Conservation (phyloP, 2,888 invertebrate genomes). For the Drosophila mulleri region DNA sequence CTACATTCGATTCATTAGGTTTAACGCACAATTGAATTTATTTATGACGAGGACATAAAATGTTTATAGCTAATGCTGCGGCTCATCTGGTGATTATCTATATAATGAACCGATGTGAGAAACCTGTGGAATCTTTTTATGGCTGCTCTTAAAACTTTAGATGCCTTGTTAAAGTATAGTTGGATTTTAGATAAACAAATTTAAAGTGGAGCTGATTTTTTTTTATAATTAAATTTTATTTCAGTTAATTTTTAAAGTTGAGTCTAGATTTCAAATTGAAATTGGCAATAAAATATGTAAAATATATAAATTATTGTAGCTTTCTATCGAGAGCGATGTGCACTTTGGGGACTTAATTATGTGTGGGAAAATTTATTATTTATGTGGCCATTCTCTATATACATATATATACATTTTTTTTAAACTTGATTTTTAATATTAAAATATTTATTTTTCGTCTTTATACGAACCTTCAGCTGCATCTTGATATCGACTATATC, state of each 20-base stretch:
- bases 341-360: not conserved
- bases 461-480: constrained; percentile 78
- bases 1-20: constrained; percentile 41
- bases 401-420: constrained; percentile 2
- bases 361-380: not conserved
- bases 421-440: constrained; percentile 7
- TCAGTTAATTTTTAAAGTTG: not conserved
- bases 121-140: constrained; percentile 51
- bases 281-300: constrained; percentile 8
- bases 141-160: constrained; percentile 12
- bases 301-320: not conserved
- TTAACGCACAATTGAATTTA: constrained; percentile 34
- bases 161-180: constrained; percentile 28
- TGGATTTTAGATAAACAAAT: constrained; percentile 27
- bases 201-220: constrained; percentile 19
- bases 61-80: constrained; percentile 39
- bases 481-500: constrained; percentile 66
- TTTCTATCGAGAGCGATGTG: not conserved
- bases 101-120: constrained; percentile 58
- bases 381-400: constrained; percentile 2
- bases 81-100: constrained; percentile 39
- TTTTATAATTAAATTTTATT: not conserved
- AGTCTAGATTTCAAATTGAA: constrained; percentile 9
- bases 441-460: no score
- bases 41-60: constrained; percentile 53